These are phyloP conservation scores for Mythimna impura DNA, from an alignment of 2,888 invertebrate genomes.

Conservation along the genomic window DNA sequence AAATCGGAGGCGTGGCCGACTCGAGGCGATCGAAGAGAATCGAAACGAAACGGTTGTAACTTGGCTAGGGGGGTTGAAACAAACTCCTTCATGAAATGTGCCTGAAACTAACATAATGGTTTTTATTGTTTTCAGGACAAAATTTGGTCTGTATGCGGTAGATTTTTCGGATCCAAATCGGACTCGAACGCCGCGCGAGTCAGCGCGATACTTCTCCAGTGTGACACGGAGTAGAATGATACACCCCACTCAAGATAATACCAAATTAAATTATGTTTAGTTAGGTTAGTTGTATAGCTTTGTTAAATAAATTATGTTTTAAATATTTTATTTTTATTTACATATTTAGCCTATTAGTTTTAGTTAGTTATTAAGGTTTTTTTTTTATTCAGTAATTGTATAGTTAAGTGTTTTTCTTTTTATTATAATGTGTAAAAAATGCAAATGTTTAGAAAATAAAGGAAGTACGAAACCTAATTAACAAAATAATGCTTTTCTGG, in stretches of 20 bases:
- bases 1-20: too few species aligned
- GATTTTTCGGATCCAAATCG: constrained; percentile 70
- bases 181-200: constrained; percentile 70
- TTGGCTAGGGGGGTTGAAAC: too few species aligned
- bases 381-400: too few species aligned
- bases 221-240: constrained; percentile 59
- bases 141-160: constrained; percentile 69
- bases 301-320: constrained; percentile 4
- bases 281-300: background rate
- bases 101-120: background rate
- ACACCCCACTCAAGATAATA: constrained; percentile 2
- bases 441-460: too few species aligned
- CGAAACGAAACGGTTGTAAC: too few species aligned
- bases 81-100: too few species aligned
- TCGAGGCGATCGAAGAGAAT: too few species aligned
- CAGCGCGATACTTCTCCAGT: constrained; percentile 69
- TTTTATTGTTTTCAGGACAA: constrained; percentile 5
- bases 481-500: too few species aligned
- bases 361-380: too few species aligned
- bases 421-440: too few species aligned
- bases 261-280: constrained; percentile 25
- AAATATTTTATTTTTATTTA: background rate
- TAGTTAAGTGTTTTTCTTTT: too few species aligned
- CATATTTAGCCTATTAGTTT: background rate
- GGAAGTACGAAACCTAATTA: too few species aligned